phyloP scores from a whole-genome alignment of 2,797 vertebrate genomes.

The Catamblyrhynchus diadema region DNA sequence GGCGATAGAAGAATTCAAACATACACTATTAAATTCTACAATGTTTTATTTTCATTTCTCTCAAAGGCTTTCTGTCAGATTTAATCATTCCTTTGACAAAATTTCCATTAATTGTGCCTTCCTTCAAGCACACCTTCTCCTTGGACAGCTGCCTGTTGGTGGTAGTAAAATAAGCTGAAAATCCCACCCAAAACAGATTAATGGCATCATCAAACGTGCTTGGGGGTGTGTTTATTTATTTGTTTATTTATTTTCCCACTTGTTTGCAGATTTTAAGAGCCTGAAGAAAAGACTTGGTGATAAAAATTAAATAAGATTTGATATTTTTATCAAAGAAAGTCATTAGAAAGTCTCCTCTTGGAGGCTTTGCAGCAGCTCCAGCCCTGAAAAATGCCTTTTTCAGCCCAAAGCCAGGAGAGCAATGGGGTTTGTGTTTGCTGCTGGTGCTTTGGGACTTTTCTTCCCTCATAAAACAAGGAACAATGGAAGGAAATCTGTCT shows the following conservation, averaged over 20 bases:
- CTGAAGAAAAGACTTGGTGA: background rate
- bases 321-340: no score
- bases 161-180: background rate
- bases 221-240: background rate
- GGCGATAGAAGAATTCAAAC: background rate
- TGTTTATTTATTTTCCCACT: background rate
- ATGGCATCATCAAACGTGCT: background rate
- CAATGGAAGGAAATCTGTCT: constrained; percentile 38
- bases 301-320: no score
- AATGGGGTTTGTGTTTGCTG: background rate
- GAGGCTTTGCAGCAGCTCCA: background rate
- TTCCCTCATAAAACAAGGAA: background rate
- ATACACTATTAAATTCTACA: no score
- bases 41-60: background rate
- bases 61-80: background rate
- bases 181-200: background rate
- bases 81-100: background rate
- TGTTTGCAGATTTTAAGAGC: background rate
- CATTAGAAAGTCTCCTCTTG: background rate
- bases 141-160: background rate
- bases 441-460: background rate
- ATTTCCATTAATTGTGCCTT: background rate
- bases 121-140: background rate
- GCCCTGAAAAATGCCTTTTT: background rate
- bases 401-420: background rate